phyloP scores from a whole-genome alignment of 2,888 invertebrate genomes.

The Cerceris ruficornis region DNA sequence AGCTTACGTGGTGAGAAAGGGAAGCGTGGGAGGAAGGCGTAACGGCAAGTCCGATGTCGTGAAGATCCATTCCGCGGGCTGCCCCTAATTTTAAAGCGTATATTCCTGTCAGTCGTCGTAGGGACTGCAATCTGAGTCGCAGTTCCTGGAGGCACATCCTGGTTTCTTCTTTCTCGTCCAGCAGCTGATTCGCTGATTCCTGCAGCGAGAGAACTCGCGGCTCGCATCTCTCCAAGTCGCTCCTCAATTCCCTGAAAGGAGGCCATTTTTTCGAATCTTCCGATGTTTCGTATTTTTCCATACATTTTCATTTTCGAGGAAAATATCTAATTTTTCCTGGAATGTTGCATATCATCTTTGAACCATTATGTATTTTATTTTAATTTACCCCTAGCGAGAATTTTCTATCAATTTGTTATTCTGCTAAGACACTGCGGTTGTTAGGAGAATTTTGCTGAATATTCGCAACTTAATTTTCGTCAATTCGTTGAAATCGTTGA shows the following conservation, averaged over 20 bases:
- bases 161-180: conserved; percentile 83
- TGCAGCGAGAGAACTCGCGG: conserved; percentile 93
- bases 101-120: conserved; percentile 91
- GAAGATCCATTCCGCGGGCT: conserved; percentile 88
- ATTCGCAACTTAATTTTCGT: too few species aligned
- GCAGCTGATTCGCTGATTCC: conserved; percentile 90
- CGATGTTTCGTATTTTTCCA: too few species aligned
- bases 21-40: conserved; percentile 80
- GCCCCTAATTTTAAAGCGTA: conserved; percentile 92
- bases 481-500: too few species aligned
- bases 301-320: too few species aligned
- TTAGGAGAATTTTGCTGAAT: too few species aligned
- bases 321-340: too few species aligned
- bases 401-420: too few species aligned
- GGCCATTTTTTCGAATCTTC: too few species aligned
- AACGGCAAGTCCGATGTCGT: conserved; percentile 83
- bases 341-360: too few species aligned
- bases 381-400: too few species aligned
- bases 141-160: conserved; percentile 89
- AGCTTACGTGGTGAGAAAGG: conserved; percentile 82
- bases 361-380: too few species aligned
- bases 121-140: conserved; percentile 89
- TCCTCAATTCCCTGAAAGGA: conserved; percentile 85
- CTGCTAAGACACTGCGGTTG: too few species aligned
- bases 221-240: conserved; percentile 92